Evolutionary conservation across 1,140 invertebrate species (phyloP).

Genomic region (Ceratina australensis): DNA sequence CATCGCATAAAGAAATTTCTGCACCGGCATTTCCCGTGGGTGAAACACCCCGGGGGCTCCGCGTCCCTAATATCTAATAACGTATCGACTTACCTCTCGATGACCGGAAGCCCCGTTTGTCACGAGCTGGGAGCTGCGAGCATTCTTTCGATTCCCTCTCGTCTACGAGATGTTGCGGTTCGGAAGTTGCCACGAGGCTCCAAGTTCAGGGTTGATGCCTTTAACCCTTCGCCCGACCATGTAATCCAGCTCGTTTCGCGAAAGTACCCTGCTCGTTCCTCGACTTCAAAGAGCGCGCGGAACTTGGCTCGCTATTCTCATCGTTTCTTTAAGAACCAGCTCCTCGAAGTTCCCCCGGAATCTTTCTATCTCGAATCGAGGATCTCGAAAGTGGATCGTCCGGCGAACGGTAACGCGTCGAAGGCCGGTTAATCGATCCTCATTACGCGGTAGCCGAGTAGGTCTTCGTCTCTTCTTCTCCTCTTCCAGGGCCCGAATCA

Average conservation of each 20-base stretch:
- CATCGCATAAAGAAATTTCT: slow-evolving; percentile 47
- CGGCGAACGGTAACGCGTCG: slow-evolving; percentile 10
- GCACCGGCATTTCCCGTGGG: slow-evolving; percentile 30
- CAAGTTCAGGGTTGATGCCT: slow-evolving; percentile 7
- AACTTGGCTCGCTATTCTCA: not conserved
- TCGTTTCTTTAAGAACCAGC: too few species aligned
- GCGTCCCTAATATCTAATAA: not conserved
- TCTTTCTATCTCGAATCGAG: slow-evolving; percentile 3
- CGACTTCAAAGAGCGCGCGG: not conserved
- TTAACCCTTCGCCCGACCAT: not conserved
- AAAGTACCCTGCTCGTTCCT: slow-evolving; percentile 5
- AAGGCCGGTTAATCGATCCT: slow-evolving; percentile 48
- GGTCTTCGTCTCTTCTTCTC: slow-evolving; percentile 8
- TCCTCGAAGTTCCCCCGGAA: not conserved
- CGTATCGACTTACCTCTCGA: slow-evolving; percentile 48
- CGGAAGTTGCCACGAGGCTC: not conserved
- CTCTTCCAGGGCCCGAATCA: not conserved
- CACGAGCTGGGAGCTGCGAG: slow-evolving; percentile 53
- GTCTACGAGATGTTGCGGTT: slow-evolving; percentile 1
- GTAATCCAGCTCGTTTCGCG: slow-evolving; percentile 23
- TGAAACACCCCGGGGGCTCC: not conserved
- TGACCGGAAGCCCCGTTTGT: slow-evolving; percentile 61
- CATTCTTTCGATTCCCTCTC: slow-evolving; percentile 41
- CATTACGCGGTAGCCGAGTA: slow-evolving; percentile 38
- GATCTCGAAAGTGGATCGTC: slow-evolving; percentile 13